A percentile compares a stretch with the other conserved stretches of the same genome.
Conservation (phyloP, 2,888 invertebrate species). For the Ochlodes sylvanus region DNA sequence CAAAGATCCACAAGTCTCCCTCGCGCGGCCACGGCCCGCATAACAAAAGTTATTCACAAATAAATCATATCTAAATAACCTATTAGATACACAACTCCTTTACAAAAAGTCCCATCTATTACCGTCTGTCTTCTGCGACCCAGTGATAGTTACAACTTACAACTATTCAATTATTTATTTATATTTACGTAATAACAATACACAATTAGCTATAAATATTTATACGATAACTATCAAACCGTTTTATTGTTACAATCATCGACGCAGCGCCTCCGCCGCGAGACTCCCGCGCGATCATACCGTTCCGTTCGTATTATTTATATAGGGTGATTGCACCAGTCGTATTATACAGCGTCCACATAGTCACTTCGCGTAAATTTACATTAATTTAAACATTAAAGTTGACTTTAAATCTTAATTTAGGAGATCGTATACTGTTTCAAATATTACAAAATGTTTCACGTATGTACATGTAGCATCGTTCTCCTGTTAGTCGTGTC, state of each 20-base stretch:
- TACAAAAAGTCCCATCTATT: slow-evolving; percentile 67
- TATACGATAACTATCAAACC: slow-evolving; percentile 84
- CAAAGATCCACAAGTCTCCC: slow-evolving; percentile 28
- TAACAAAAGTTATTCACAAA: slow-evolving; percentile 55
- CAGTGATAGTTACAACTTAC: slow-evolving; percentile 82
- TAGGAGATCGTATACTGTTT: slow-evolving; percentile 86
- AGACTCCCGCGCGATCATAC: slow-evolving; percentile 69
- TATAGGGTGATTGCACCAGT: slow-evolving; percentile 73
- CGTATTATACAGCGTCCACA: slow-evolving; percentile 69
- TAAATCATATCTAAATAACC: slow-evolving; percentile 57
- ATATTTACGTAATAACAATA: slow-evolving; percentile 85
- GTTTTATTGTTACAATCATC: slow-evolving; percentile 79
- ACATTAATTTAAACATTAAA: slow-evolving; percentile 77
- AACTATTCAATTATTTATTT: slow-evolving; percentile 84
- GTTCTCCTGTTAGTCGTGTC: slow-evolving; percentile 73
- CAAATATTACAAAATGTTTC: slow-evolving; percentile 84
- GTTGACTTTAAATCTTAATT: slow-evolving; percentile 85
- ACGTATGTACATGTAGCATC: slow-evolving; percentile 82
- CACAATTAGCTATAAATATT: slow-evolving; percentile 86
- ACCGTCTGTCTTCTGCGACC: slow-evolving; percentile 66
- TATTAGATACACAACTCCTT: slow-evolving; percentile 70
- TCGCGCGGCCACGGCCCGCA: slow-evolving; percentile 36
- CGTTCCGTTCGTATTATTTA: slow-evolving; percentile 54
- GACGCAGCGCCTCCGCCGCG: slow-evolving; percentile 62
- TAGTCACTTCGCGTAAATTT: slow-evolving; percentile 72